These are phyloP conservation scores for Numenius phaeopus DNA, from an alignment of 2,797 vertebrate genomes.

Conservation along the genomic window DNA sequence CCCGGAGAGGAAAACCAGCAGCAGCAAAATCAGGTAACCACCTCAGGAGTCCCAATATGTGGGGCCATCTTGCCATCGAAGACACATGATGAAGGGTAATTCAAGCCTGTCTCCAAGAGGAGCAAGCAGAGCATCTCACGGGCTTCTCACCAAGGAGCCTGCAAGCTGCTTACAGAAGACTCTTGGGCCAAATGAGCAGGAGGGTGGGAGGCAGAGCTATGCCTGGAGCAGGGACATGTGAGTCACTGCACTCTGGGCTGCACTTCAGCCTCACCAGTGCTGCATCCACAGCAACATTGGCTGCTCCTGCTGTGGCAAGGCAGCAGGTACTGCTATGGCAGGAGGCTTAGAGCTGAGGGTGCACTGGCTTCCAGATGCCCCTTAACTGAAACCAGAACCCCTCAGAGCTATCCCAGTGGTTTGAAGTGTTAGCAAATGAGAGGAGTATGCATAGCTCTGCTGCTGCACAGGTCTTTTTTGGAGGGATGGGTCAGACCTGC, in stretches of 20 bases:
- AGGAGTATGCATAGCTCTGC: neutral
- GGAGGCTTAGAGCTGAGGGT: neutral
- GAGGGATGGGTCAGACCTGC: neutral
- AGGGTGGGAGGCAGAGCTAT: neutral
- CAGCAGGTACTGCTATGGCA: neutral
- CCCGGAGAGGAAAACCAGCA: neutral
- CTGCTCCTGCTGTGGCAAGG: neutral
- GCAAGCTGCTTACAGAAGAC: neutral
- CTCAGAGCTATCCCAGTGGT: neutral
- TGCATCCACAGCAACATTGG: neutral
- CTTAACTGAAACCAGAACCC: neutral
- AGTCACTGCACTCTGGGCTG: neutral
- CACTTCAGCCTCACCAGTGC: neutral
- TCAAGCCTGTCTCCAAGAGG: neutral
- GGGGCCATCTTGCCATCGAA: neutral
- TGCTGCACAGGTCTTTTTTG: neutral
- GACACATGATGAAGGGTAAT: neutral
- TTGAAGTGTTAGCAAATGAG: neutral
- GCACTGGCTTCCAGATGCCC: neutral
- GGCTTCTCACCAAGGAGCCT: neutral
- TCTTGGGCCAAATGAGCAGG: neutral
- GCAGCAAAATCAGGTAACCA: slow-evolving; percentile 30
- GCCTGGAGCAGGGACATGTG: neutral
- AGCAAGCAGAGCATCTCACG: neutral
- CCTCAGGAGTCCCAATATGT: neutral